Evolutionary conservation across 2,797 vertebrate genomes (phyloP), one percentile per base, ranked within the genome.

Genomic region (Notolepis coatsorum): DNA sequence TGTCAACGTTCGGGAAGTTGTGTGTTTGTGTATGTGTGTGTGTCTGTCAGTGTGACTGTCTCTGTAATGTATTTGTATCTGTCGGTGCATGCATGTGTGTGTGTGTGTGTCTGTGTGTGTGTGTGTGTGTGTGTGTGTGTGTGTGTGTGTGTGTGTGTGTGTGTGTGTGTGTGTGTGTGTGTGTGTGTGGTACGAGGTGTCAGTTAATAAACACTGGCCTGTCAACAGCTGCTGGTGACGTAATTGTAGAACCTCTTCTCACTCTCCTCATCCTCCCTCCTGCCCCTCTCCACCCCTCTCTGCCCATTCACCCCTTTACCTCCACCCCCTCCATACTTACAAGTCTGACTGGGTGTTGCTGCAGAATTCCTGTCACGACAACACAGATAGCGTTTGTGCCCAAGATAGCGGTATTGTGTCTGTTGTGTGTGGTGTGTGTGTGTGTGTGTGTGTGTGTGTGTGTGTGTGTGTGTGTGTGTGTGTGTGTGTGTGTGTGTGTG

Each of bases 161-260:
- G n/a, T n/a, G n/a, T n/a, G n/a, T n/a, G n/a, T n/a, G 9, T 30
- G 28, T 47, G 42, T 27, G 30, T 18, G 17, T 21, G 7, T 43
- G 39, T 12, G 61, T 61, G 63, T 77, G 76, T 64, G 79, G 51
- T 61, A 71, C 24, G 63, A 71, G 93, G 93, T 94, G 92, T 91
- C 84, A 65, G 93, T 95, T 94, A 93, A 95, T 95, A 94, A 96
- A 96, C 92, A 92, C 94, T 88, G 90, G 89, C 89, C 93, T 84
- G 94, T 93, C 93, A 95, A 92, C 93, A 95, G 95, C 94, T 96
- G 94, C 92, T 89, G 92, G 91, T 96, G 95, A 96, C 94, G 94
- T 95, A 92, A 95, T n/a, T 94, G 92, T 93, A 93, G 93, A 93
- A 93, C 93, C 95, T 95, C 93, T 94, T 91, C 91, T 77, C 71